Conservation (phyloP, 1,140 invertebrate species). For the Tribolium castaneum region DNA sequence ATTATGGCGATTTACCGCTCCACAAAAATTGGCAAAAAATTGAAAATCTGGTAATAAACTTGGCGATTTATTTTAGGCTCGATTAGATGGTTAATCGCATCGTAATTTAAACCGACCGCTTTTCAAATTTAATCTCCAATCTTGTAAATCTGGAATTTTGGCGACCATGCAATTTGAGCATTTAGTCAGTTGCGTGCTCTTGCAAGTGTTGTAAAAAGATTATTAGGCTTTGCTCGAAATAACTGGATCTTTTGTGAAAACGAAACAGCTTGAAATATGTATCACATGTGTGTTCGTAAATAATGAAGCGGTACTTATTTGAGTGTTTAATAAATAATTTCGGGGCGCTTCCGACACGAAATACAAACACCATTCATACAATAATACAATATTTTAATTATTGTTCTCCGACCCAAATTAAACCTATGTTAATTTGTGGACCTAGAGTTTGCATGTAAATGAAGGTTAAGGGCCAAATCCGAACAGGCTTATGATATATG, state of each 20-base stretch:
- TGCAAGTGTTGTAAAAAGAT: too few relatives aligned
- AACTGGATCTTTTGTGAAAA: background rate
- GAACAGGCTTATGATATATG: constrained; percentile 30
- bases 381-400: constrained; percentile 38
- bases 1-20: background rate
- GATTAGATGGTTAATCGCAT: constrained; percentile 2
- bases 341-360: background rate
- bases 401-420: constrained; percentile 13
- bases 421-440: constrained; percentile 40
- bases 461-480: constrained; percentile 11
- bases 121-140: constrained; percentile 6
- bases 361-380: background rate
- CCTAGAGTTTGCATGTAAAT: constrained; percentile 34
- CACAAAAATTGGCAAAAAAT: background rate
- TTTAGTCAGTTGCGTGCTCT: background rate
- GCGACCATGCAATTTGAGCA: constrained; percentile 9
- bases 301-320: background rate
- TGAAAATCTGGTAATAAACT: background rate
- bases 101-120: background rate
- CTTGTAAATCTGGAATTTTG: background rate
- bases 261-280: background rate
- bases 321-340: background rate
- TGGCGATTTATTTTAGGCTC: background rate
- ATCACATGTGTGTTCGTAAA: background rate
- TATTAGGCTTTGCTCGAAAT: background rate